These are phyloP conservation scores for Lophius piscatorius DNA, from an alignment of 2,113 vertebrate genomes.

Conservation along the genomic window DNA sequence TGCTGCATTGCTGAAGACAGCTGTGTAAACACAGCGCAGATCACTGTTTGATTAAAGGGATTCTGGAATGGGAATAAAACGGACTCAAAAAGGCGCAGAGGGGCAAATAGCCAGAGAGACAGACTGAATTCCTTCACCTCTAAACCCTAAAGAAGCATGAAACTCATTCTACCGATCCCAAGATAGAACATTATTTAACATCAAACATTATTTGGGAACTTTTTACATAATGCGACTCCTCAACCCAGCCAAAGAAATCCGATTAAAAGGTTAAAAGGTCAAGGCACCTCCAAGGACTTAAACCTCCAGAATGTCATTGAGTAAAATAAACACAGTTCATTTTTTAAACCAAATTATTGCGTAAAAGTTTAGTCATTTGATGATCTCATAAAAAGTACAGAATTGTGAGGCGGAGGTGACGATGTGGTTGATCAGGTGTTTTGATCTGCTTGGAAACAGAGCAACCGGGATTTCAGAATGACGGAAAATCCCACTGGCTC, in stretches of 20 bases:
- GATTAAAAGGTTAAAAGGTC: neutral
- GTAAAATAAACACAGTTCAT: neutral
- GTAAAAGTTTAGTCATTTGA: neutral
- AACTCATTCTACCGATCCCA: neutral
- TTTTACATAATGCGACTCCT: neutral
- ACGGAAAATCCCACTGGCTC: constrained; percentile 15
- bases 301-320: neutral
- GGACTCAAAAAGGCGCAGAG: too few relatives aligned
- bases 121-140: neutral
- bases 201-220: neutral
- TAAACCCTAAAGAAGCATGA: too few relatives aligned
- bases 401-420: constrained; percentile 5
- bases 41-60: constrained; percentile 24
- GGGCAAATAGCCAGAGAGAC: too few relatives aligned
- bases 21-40: constrained; percentile 10
- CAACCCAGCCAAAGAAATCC: neutral
- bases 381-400: neutral
- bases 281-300: neutral
- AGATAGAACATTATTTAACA: neutral
- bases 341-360: neutral
- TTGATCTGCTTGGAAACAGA: constrained; percentile 15
- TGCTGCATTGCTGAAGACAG: too few relatives aligned
- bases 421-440: neutral
- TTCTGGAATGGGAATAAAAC: neutral
- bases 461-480: constrained; percentile 23